Conservation (phyloP, 2,113 vertebrate species). For the Morphnarchus princeps region DNA sequence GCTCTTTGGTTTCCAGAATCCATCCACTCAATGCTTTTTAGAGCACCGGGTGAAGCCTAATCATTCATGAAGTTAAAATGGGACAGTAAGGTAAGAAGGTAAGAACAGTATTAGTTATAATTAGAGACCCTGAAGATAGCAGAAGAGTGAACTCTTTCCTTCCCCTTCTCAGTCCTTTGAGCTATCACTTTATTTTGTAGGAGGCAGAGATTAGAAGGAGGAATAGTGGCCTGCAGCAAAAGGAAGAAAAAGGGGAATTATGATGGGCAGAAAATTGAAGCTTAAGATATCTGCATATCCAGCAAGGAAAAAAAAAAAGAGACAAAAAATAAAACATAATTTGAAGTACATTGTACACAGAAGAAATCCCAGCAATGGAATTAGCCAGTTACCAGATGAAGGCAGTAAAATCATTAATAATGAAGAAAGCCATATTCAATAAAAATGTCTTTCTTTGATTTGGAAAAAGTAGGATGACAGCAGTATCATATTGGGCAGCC, state of each 20-base stretch:
- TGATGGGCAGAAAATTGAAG: not conserved
- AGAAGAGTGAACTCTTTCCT: not conserved
- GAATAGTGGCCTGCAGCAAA: not conserved
- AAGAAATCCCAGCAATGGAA: not conserved
- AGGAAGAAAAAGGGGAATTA: not conserved
- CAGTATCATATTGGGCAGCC: slow-evolving; percentile 14
- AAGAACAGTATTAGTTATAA: not conserved
- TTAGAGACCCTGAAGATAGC: not conserved
- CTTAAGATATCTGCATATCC: not conserved
- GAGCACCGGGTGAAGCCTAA: not conserved
- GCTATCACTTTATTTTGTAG: not conserved
- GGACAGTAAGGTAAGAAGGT: not conserved
- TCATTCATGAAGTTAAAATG: not conserved
- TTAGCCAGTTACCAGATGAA: not conserved
- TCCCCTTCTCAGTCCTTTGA: not conserved
- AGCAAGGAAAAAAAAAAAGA: not conserved
- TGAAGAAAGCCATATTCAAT: slow-evolving; percentile 15
- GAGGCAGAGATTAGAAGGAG: not conserved
- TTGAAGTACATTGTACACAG: not conserved
- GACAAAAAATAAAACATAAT: not conserved
- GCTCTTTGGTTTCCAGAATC: not conserved
- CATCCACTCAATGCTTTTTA: not conserved
- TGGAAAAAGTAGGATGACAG: slow-evolving; percentile 23
- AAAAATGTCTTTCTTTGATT: not conserved
- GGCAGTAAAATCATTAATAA: not conserved